Evolutionary conservation across 2,888 invertebrate genomes (phyloP), one percentile per base, ranked within the genome.

Genomic region (Blastobasis adustella): DNA sequence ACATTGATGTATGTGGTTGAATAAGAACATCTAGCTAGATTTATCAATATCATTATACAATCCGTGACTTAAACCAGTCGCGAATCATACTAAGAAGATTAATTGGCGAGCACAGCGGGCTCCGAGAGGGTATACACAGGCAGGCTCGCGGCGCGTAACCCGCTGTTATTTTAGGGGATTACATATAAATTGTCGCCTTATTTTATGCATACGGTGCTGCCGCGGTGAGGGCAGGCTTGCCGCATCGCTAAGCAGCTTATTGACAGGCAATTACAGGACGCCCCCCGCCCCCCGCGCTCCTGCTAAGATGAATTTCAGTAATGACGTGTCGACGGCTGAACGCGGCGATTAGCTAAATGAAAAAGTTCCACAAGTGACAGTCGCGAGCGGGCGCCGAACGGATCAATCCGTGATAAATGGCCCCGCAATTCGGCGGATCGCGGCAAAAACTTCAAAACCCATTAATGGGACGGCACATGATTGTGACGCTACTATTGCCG

Each of bases 321-420:
- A 75, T 67, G 71, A 65, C 71, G 61, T 61, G 66, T 62, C 64
- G 57, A 55, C 58, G 59, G 54, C 59, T 61, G 58, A 59, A 63
- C 63, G 63, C 58, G 60, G 58, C 66, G 66, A 71, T 72, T 71
- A 70, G 63, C 63, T 76, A 75, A 79, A 74, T 76, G 74, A 76
- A 76, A 79, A 77, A 79, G 71, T 78, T 74, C 23, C 66, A 65
- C 67, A 64, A 76, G 66, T 73, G 81, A 75, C 79, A 79, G 73
- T 70, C 62, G 65, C 63, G 65, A 70, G 67, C 23, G 23, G 23
- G 23, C 71, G 68, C 60, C 58, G 59, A 68, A 76, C 72, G 74
- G 79, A 81, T 81, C 79, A 76, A 79, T 75, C 67, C 63, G 63
- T 79, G 80, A 82, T 81, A 79, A 79, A 82, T 79, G 72, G 66